phyloP scores from a whole-genome alignment of 2,113 vertebrate species.

The Echinops telfairi region DNA sequence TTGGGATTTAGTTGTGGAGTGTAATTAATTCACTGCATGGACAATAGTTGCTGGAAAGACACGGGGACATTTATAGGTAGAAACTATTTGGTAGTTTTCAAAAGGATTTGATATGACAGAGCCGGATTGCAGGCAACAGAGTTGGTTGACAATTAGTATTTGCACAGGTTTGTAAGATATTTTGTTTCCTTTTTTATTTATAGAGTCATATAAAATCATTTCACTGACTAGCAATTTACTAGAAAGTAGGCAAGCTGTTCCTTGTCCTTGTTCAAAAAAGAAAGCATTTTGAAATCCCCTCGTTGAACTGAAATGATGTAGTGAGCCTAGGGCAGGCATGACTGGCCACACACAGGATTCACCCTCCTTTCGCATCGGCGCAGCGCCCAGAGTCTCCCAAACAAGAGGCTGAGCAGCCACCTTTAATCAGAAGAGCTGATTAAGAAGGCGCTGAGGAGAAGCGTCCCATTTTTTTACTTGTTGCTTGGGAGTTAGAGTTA shows the following conservation, averaged over 20 bases:
- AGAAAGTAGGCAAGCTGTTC: conserved; percentile 50
- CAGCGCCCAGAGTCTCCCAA: not conserved
- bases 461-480: conserved; percentile 39
- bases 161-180: conserved; percentile 41
- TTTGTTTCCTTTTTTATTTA: conserved; percentile 21
- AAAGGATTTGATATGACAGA: not conserved
- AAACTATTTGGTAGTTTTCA: not conserved
- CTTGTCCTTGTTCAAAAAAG: not conserved
- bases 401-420: rapidly evolving
- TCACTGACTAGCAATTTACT: conserved; percentile 42
- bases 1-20: conserved; percentile 86
- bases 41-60: conserved; percentile 70
- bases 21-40: conserved; percentile 81
- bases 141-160: conserved; percentile 39
- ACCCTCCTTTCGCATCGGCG: not conserved
- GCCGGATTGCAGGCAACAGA: not conserved
- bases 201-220: conserved; percentile 50
- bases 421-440: not conserved
- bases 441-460: not conserved
- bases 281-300: conserved; percentile 32
- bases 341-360: conserved; percentile 35
- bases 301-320: not conserved
- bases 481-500: conserved; percentile 64
- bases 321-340: not conserved
- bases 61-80: conserved; percentile 5